Base-by-base conservation (phyloP, 2,888 invertebrate genomes). In the Hymenopus coronatus region DNA sequence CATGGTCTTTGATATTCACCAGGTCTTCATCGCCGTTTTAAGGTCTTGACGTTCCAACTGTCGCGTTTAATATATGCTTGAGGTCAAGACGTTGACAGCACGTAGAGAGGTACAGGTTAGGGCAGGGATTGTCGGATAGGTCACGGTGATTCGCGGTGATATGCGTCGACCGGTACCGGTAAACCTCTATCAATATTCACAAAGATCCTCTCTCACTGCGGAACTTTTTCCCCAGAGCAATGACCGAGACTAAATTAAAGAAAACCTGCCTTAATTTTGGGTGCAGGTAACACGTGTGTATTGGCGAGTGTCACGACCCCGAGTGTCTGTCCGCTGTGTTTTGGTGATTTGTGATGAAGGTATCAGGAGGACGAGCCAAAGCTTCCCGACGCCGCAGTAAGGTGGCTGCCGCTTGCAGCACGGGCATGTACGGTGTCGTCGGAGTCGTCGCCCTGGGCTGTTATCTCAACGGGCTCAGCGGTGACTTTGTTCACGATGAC, bases 401-500 rank as follows among this genome's bases (percentile, higher is more conserved):
- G n/a, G 20, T 20, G 25, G 33, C 33, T 28, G n/a, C 15, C 82
- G n/a, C 33, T n/a, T 33, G 25, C 40, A 87, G 28, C 28, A 82
- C 82, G 15, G 30, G 82, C 27, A n/a, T 88, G 85, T 96, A 96
- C 92, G 93, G 94, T 28, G 93, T 96, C 30, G 96, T 96, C 86
- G 95, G 95, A 88, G 94, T 95, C 54, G 96, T 96, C 20, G 96
- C 96, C 28, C 94, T 96, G 28, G 93, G 95, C 87, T 96, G 96
- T 91, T 97, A 97, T 93, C 94, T 95, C 84, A 97, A 97, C 93
- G 96, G 97, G 88, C 94, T 97, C 91, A 94, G 94, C 91, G 97
- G 97, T 85, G 97, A 97, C 92, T 97, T 98, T 92, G 97, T 98
- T 90, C 98, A 98, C 94, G 98, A 98, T 92, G 98, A 98, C 93